Conservation (phyloP, 2,113 vertebrate genomes). For the Meles meles region DNA sequence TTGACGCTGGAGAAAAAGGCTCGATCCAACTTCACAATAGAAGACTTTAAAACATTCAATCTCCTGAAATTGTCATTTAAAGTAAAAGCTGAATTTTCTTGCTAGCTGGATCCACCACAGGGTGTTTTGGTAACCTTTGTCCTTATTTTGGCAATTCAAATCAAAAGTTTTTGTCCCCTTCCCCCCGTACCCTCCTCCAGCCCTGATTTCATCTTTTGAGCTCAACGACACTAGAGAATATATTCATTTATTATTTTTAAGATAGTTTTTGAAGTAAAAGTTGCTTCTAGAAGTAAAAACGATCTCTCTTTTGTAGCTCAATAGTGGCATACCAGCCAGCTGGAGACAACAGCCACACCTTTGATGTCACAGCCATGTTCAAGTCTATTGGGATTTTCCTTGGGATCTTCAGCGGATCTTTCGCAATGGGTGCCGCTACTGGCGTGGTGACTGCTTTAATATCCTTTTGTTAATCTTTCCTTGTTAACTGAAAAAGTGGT, state of each 20-base stretch:
- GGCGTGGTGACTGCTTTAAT: constrained; percentile 97
- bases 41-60: not conserved
- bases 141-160: constrained; percentile 1
- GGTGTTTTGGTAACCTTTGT: not conserved
- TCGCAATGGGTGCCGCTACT: constrained; percentile 95
- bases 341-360: constrained; percentile 96
- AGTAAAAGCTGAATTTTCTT: constrained; percentile 41
- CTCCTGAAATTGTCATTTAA: constrained; percentile 17
- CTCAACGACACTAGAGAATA: not conserved
- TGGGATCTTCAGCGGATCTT: constrained; percentile 98
- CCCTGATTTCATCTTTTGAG: constrained; percentile 23
- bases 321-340: constrained; percentile 96
- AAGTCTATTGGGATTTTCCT: constrained; percentile 97
- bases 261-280: constrained; percentile 18
- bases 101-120: not conserved
- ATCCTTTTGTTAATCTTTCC: constrained; percentile 86
- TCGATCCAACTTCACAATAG: not conserved
- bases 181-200: not conserved
- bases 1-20: not conserved
- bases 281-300: constrained; percentile 25
- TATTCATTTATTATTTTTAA: not conserved
- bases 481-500: not conserved
- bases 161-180: not conserved
- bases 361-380: constrained; percentile 94
- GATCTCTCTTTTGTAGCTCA: constrained; percentile 84